Evolutionary conservation across 2,113 vertebrate species (phyloP), one percentile per base, ranked within the genome.

Genomic region (Tricholaema leucomelas): DNA sequence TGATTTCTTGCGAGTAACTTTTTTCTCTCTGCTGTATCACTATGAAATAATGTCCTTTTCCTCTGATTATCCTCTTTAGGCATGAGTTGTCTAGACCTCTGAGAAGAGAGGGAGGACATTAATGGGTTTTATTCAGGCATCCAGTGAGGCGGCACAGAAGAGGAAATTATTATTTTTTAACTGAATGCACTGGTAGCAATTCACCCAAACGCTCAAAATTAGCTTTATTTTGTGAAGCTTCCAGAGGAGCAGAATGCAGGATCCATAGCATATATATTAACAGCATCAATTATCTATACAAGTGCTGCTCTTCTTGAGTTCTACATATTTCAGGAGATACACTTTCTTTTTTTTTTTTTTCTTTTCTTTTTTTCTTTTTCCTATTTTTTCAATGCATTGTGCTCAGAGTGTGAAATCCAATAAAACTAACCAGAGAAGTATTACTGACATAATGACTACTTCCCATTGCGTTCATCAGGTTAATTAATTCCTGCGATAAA

Each of bases 151-250:
- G 1, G 33, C 30, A 71, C 38, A 85, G 60, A 55, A 91, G 33
- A 87, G 89, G 88, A 97, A 96, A 95, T 94, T 0, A 94, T 89
- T 92, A 73, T 94, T 90, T 96, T 95, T 93, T 86, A 93, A 71
- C 87, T 94, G 93, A 95, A 95, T 10, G 82, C 92, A 90, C 92
- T 72, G 52, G 55, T 95, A 92, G 25, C 2, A 12, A 61, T 93
- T 66, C 33, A 93, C 52, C 3, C 65, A 92, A 94, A 82, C 82
- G 67, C 18, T 33, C 46, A 2, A 93, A 87, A 95, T 95, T 84
- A 94, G 30, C 87, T 93, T 90, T 88, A 93, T 94, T 93, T 95
- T 95, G 92, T 82, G 74, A 52, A 87, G 54, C 74, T 94, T 86
- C 78, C 77, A 23, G 73, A 88, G 66, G 25, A 94, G 35, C 35